Evolutionary conservation across 2,888 invertebrate genomes (phyloP).

Genomic region (Pemphredon lugubris): DNA sequence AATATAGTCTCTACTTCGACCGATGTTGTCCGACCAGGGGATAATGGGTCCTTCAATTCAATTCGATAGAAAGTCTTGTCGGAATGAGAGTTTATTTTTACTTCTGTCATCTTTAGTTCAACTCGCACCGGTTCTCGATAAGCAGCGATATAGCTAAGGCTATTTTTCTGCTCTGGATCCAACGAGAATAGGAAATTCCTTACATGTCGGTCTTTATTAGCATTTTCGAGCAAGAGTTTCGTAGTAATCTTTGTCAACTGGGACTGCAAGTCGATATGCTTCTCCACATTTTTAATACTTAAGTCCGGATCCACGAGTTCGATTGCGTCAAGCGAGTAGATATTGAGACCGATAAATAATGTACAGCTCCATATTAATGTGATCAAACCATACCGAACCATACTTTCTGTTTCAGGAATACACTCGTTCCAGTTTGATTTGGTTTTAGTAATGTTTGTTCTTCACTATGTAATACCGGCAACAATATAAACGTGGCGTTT

Average conservation of each 20-base stretch:
- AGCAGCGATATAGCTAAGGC: slow-evolving; percentile 89
- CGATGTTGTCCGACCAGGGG: slow-evolving; percentile 83
- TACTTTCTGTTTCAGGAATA: slow-evolving; percentile 17
- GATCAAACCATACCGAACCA: slow-evolving; percentile 19
- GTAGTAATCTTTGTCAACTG: slow-evolving; percentile 93
- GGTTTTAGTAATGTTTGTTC: neutral
- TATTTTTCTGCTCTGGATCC: slow-evolving; percentile 84
- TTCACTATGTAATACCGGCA: slow-evolving; percentile 27
- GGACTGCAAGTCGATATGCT: slow-evolving; percentile 92
- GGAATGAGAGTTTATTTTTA: slow-evolving; percentile 82
- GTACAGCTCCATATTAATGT: slow-evolving; percentile 32
- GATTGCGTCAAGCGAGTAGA: slow-evolving; percentile 15
- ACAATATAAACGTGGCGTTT: slow-evolving; percentile 66
- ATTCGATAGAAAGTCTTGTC: slow-evolving; percentile 83
- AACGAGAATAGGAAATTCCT: slow-evolving; percentile 88
- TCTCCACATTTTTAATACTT: slow-evolving; percentile 90
- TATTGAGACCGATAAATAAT: slow-evolving; percentile 13
- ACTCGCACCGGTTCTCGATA: slow-evolving; percentile 77
- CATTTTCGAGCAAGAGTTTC: slow-evolving; percentile 92
- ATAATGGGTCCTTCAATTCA: slow-evolving; percentile 84
- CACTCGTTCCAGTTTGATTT: neutral
- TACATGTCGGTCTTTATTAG: slow-evolving; percentile 86
- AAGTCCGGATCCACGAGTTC: slow-evolving; percentile 81
- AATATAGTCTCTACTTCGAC: slow-evolving; percentile 88
- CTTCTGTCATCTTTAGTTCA: slow-evolving; percentile 79